Conservation (phyloP, 2,888 invertebrate species). For the Eretmocerus hayati region DNA sequence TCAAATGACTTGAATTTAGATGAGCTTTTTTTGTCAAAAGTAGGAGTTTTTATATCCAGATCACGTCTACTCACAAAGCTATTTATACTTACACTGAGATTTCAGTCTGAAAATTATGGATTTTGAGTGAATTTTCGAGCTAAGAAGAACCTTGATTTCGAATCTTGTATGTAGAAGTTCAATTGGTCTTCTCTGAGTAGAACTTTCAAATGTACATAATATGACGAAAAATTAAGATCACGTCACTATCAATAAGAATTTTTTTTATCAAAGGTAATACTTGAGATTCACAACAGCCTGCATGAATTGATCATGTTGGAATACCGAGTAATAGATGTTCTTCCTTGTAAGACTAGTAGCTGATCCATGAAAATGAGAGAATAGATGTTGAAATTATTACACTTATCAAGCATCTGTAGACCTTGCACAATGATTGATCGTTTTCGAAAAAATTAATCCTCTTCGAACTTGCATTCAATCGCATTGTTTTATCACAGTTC, state of each 20-base stretch:
- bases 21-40: constrained; percentile 11
- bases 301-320: no score
- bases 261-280: constrained; percentile 14
- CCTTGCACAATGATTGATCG: no score
- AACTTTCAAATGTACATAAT: constrained; percentile 22
- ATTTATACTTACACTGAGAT: constrained; percentile 18
- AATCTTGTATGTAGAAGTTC: constrained; percentile 17
- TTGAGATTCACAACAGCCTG: constrained; percentile 9
- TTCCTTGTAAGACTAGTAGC: no score
- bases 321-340: no score
- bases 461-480: no score
- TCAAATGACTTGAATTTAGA: constrained; percentile 14
- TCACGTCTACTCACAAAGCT: constrained; percentile 13
- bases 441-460: no score
- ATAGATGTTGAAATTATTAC: no score
- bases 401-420: no score
- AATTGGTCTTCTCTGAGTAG: constrained; percentile 16
- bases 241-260: constrained; percentile 17
- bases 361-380: no score
- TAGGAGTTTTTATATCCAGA: constrained; percentile 7
- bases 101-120: constrained; percentile 12
- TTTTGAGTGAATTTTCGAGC: constrained; percentile 16
- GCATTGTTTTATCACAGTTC: no score
- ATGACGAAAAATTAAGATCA: constrained; percentile 12
- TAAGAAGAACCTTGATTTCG: constrained; percentile 17